phyloP scores from a whole-genome alignment of 2,797 vertebrate species.

The Gobionotothen gibberifrons region DNA sequence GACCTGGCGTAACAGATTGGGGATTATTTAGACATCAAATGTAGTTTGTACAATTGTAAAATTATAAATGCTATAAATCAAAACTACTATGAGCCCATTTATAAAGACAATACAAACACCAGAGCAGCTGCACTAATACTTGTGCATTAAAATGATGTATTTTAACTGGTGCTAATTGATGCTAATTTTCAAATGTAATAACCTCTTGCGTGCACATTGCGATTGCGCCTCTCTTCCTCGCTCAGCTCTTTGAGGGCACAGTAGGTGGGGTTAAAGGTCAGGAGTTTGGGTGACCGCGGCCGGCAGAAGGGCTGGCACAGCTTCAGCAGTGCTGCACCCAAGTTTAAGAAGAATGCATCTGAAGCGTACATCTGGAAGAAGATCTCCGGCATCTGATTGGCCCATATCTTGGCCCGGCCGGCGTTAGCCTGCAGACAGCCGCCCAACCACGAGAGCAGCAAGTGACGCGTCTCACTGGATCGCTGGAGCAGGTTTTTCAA shows the following conservation, averaged over 20 bases:
- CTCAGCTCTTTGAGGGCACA: conserved; percentile 94
- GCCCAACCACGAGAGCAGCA: conserved; percentile 95
- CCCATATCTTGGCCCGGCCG: conserved; percentile 97
- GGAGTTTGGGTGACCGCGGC: conserved; percentile 90
- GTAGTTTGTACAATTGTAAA: background rate
- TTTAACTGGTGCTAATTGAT: background rate
- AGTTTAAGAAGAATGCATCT: conserved; percentile 95
- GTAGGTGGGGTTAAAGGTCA: conserved; percentile 97
- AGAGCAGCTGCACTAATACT: background rate
- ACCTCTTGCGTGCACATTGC: conserved; percentile 96
- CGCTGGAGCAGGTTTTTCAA: conserved; percentile 95
- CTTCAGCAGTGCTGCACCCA: conserved; percentile 93
- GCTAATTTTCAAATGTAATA: conserved; percentile 18
- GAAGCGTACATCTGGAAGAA: conserved; percentile 98
- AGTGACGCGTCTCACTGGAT: conserved; percentile 93
- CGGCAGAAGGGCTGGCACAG: conserved; percentile 98
- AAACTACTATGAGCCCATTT: background rate
- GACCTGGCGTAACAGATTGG: conserved; percentile 79
- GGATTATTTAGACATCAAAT: conserved; percentile 2
- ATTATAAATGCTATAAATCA: background rate
- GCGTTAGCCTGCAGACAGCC: conserved; percentile 95
- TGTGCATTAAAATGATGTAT: background rate
- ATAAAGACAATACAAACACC: conserved; percentile 13
- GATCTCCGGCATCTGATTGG: conserved; percentile 99
- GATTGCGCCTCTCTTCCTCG: conserved; percentile 92